Base-by-base conservation (phyloP, 30 jellyfish, hydroid and myxozoan species). In the Chrysaora quinquecirrha region DNA sequence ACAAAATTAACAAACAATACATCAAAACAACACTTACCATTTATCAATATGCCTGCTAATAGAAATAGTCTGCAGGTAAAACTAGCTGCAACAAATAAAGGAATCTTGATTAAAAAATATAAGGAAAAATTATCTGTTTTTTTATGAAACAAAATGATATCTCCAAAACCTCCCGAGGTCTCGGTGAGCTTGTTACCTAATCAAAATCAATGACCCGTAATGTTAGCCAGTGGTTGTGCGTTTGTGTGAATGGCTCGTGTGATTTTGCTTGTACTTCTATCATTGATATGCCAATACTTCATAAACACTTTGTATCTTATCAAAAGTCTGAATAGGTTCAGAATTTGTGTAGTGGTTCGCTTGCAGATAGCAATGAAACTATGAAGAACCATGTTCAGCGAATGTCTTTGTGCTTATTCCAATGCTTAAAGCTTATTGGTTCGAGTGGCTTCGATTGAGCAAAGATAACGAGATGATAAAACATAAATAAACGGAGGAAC, bases 161-260 rank as follows among this genome's bases (percentile, higher is more conserved):
- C n/a, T n/a, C n/a, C n/a, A n/a, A n/a, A n/a, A n/a, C n/a, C n/a
- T n/a, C 60, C 60, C 50, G 22, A 60, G 31, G 50, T 7, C 22
- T 70, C 20, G 20, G 82, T 33, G 32, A 20, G 33, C 29, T n/a
- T 70, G 82, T 70, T 70, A 70, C 67, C 82, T 70, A 70, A 82
- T 82, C 92, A 82, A 27, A 35, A 6, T 25, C 92, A 82, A 14
- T 82, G 92, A 82, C 92, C 92, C 92, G 77, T 82, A 85, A 31
- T 25, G 43, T 4, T 9, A 38, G 61, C 79, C 32, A 68, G 73
- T 82, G 92, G 85, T 27, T 78, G 61, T 11, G 25, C 22, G 23
- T 20, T 9, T 9, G 2, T 27, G 47, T 24, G 47, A 24, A 24
- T 63, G 3, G 49, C 10, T 3, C 4, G 49, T 63, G 47, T 63